phyloP scores from a whole-genome alignment of 2,113 vertebrate genomes.

The Actenoides hombroni region DNA sequence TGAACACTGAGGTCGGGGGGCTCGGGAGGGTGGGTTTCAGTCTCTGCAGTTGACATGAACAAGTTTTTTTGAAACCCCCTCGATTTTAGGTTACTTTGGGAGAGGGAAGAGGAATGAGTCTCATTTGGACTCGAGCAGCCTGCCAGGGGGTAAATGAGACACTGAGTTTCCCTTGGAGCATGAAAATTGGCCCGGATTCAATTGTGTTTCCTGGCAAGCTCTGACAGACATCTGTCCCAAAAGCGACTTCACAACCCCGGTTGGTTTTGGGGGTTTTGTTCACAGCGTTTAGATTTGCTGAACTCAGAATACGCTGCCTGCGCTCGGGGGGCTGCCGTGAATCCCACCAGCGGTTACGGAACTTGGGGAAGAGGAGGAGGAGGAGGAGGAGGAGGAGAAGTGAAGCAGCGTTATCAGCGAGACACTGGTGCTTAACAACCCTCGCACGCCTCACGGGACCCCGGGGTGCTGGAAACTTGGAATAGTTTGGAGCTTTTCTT shows the following conservation, averaged over 20 bases:
- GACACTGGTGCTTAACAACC: not conserved
- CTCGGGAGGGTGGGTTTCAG: not conserved
- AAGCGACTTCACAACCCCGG: not conserved
- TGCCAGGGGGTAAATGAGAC: slow-evolving; percentile 41
- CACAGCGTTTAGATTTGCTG: not conserved
- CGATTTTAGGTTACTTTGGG: slow-evolving; percentile 18
- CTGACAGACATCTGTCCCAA: not conserved
- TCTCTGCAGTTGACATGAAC: not conserved
- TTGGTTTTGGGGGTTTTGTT: not conserved
- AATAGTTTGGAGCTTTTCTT: slow-evolving; percentile 12
- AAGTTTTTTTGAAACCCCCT: not conserved
- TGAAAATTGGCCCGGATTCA: slow-evolving; percentile 35
- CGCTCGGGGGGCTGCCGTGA: not conserved
- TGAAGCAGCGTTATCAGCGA: not conserved
- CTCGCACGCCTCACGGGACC: not conserved
- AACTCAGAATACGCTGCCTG: not conserved
- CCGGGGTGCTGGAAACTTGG: slow-evolving; percentile 45
- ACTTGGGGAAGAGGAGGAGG: not conserved
- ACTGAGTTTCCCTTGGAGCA: slow-evolving; percentile 44
- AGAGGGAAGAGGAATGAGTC: not conserved
- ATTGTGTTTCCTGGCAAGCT: slow-evolving; percentile 43
- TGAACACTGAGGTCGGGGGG: not conserved
- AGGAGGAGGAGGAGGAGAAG: not conserved
- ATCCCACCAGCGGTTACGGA: not conserved
- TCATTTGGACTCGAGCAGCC: not conserved